phyloP scores from a whole-genome alignment of 2,113 vertebrate genomes.

The Rhineura floridana region DNA sequence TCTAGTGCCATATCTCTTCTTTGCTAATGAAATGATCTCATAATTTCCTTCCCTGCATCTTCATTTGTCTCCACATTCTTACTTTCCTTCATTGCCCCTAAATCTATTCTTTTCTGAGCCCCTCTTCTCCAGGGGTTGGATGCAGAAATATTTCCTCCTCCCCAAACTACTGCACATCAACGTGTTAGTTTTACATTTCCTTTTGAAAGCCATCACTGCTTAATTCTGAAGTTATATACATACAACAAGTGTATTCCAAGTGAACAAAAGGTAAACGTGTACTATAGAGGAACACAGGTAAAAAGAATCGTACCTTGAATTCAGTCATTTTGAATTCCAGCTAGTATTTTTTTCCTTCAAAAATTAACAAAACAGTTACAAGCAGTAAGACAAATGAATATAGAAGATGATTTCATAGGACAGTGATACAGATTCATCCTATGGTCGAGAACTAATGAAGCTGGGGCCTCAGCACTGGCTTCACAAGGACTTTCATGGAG shows the following conservation, averaged over 20 bases:
- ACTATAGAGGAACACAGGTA: neutral
- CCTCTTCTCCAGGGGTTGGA: neutral
- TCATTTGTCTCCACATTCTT: neutral
- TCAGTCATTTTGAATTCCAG: slow-evolving; percentile 54
- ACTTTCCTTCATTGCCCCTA: neutral
- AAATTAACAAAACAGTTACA: no score
- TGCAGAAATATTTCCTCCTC: neutral
- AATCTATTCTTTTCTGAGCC: neutral
- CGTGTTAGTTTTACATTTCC: slow-evolving; percentile 1
- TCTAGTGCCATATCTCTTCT: neutral
- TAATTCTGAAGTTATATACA: slow-evolving; percentile 1
- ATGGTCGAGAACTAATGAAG: no score
- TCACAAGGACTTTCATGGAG: no score
- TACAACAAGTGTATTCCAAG: neutral
- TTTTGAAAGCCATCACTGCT: slow-evolving; percentile 2
- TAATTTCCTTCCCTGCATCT: neutral
- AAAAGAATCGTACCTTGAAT: slow-evolving; percentile 41
- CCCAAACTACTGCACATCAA: neutral
- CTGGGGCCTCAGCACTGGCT: no score
- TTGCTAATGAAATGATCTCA: neutral
- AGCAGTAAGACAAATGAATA: no score
- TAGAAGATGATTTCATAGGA: no score
- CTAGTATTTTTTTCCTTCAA: slow-evolving; percentile 42
- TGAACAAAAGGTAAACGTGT: neutral
- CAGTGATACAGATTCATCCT: no score